Base-by-base conservation (phyloP, 2,113 vertebrate genomes). In the Sinocyclocheilus anshuiensis region DNA sequence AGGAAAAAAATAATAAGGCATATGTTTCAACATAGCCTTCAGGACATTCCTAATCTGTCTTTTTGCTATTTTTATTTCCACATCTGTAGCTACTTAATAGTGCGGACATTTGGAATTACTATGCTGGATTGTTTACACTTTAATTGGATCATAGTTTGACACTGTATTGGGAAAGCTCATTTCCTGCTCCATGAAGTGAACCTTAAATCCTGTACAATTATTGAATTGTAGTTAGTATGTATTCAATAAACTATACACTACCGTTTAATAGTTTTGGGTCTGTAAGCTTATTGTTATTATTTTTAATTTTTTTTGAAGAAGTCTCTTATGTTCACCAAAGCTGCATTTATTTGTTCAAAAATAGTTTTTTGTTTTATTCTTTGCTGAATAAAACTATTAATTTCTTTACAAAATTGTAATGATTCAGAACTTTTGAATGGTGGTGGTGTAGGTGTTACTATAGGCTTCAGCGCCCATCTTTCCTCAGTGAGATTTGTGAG, bases 21-120 rank as follows among this genome's bases (percentile, higher is more conserved):
- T 78, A 48, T 36, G 4, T 57, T 36, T 78, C 26, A 63, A 13
- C 33, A 39, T 61, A 61, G 33, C 29, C 50, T 57, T 57, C 2
- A 57, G 24, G 75, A 55, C 75, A 55, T 77, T 77, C 24, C 48
- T 53, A 72, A 72, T 72, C 36, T 20, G 9, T 36, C 9, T 20
- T 57, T 78, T 53, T 77, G 48, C 24, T 77, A 33, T 77, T 77
- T 55, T 78, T 33, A 59, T 79, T 79, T 79, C 18, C 29, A 57
- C 77, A 78, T 59, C 26, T 57, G 77, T 57, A 59, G 53, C 72
- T 59, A 78, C 26, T 57, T 36, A 36, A 57, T 59, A 59, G 18
- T 59, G 50, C 20, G 22, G 72, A 75, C 24, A 75, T 48, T n/a
- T 78, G 53, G 16, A 78, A 22, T 78, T 59, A n/a, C 50, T 53